A percentile compares a stretch with the other conserved stretches of the same genome.
Evolutionary conservation across 2,888 invertebrate species (phyloP).

Genomic region (Trachelus troglodyta): DNA sequence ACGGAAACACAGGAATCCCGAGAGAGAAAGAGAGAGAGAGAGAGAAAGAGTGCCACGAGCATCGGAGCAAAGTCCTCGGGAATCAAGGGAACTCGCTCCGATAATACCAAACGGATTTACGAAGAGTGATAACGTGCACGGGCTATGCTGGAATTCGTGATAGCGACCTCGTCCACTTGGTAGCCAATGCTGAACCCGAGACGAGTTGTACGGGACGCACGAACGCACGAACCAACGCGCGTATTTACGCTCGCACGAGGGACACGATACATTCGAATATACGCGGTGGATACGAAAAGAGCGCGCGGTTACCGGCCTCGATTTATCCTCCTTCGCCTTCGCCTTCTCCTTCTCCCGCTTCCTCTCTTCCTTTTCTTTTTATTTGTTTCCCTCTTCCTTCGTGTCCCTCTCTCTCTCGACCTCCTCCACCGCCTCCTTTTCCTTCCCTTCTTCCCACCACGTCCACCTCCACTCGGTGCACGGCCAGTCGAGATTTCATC

Average conservation of each 20-base stretch:
- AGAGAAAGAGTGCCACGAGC: conserved; percentile 7
- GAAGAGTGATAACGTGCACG: conserved; percentile 7
- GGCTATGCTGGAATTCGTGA: conserved; percentile 43
- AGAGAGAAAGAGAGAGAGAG: conserved; percentile 12
- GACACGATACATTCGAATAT: conserved; percentile 8
- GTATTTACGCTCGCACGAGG: conserved; percentile 10
- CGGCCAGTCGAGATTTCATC: background rate
- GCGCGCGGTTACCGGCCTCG: background rate
- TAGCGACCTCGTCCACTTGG: conserved; percentile 29
- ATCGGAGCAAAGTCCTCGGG: background rate
- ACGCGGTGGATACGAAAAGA: conserved; percentile 2
- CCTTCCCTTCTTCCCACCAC: background rate
- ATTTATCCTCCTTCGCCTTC: background rate
- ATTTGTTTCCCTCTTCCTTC: background rate
- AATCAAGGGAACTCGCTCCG: background rate
- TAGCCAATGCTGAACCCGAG: background rate
- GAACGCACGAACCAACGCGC: background rate
- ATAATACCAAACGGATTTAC: background rate
- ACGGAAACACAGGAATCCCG: background rate
- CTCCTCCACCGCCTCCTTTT: background rate
- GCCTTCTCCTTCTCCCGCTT: background rate
- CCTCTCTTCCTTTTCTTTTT: background rate
- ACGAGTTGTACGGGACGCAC: background rate
- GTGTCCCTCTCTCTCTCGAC: background rate
- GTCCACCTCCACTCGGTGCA: background rate